These are phyloP conservation scores for Acanthacorydalis orientalis DNA, from an alignment of 2,888 invertebrate species.

Conservation along the genomic window DNA sequence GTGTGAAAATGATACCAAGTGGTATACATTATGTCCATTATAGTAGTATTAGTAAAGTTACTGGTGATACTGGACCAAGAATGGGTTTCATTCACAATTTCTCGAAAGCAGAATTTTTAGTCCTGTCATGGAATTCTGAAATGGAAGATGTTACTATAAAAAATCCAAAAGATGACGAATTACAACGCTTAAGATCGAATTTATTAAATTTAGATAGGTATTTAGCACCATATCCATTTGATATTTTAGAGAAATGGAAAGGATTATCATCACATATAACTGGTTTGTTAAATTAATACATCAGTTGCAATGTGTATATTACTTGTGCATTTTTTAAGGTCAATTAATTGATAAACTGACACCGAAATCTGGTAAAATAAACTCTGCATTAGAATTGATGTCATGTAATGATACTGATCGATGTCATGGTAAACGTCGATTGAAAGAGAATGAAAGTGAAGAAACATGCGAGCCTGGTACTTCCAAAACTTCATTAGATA, in stretches of 20 bases:
- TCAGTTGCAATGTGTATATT: not conserved
- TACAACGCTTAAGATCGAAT: conserved; percentile 48
- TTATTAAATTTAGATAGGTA: conserved; percentile 55
- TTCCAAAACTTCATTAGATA: not conserved
- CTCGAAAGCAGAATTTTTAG: conserved; percentile 61
- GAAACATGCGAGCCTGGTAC: not conserved
- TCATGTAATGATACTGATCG: conserved; percentile 52
- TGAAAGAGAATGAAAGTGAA: conserved; percentile 11
- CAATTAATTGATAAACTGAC: conserved; percentile 39
- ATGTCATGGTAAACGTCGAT: conserved; percentile 33
- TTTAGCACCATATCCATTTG: conserved; percentile 84
- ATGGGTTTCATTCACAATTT: conserved; percentile 64
- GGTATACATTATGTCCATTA: conserved; percentile 90
- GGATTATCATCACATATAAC: conserved; percentile 51
- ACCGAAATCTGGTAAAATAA: conserved; percentile 59
- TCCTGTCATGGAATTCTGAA: conserved; percentile 70
- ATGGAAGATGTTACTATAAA: conserved; percentile 57
- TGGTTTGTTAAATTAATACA: conserved; percentile 21
- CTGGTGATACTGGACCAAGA: conserved; percentile 51
- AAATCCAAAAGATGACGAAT: conserved; percentile 44
- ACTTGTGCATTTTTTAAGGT: conserved; percentile 22
- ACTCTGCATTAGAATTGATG: conserved; percentile 65
- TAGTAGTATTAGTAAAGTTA: conserved; percentile 43
- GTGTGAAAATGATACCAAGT: conserved; percentile 97
- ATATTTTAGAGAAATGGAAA: conserved; percentile 76